phyloP scores from a whole-genome alignment of 2,797 vertebrate genomes.

The Micrastur ruficollis region DNA sequence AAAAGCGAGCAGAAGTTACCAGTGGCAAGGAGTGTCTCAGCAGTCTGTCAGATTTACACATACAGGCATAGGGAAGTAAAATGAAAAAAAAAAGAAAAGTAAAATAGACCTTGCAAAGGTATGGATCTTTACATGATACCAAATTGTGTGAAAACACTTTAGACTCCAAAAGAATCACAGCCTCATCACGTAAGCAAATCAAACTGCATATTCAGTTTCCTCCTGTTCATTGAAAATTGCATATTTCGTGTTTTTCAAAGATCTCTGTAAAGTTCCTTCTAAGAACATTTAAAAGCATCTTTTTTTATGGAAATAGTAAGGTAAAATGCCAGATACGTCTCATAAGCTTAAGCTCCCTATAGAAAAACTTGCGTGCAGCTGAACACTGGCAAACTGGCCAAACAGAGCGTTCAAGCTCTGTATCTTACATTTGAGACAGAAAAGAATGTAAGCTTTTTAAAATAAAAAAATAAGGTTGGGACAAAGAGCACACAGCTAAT shows the following conservation, averaged over 20 bases:
- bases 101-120: background rate
- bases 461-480: background rate
- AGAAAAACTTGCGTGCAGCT: background rate
- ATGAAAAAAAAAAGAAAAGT: background rate
- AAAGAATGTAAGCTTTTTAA: background rate
- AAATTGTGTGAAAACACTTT: background rate
- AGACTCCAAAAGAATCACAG: background rate
- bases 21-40: background rate
- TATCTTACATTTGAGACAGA: background rate
- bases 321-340: background rate
- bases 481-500: background rate
- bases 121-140: background rate
- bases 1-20: background rate
- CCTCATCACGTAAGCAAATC: background rate
- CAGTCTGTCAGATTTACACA: background rate
- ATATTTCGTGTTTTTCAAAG: background rate
- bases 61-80: background rate
- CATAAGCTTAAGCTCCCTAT: background rate
- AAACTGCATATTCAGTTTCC: background rate
- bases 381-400: background rate
- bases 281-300: background rate
- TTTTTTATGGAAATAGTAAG: background rate
- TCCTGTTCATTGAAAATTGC: background rate
- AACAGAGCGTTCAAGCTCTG: background rate
- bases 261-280: background rate